phyloP scores from a whole-genome alignment of 2,113 vertebrate genomes.

The Heterotilapia buettikoferi region DNA sequence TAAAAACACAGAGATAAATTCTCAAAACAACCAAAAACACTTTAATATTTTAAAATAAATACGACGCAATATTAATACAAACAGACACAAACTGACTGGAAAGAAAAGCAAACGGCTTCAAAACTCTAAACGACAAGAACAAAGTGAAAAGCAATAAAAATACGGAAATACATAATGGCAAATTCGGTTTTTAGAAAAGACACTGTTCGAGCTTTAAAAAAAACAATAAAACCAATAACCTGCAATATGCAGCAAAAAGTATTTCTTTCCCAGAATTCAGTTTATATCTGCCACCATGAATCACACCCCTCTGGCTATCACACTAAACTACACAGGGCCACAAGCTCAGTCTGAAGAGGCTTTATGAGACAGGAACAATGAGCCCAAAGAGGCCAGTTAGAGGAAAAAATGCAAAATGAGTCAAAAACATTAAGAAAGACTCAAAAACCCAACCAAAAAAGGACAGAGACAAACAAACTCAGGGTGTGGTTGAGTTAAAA shows the following conservation, averaged over 20 bases:
- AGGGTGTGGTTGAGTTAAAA: background rate
- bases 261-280: background rate
- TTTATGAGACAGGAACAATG: background rate
- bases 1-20: background rate
- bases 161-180: rapidly evolving
- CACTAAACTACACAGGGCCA: background rate
- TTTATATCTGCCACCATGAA: background rate
- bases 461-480: background rate
- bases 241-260: rapidly evolving
- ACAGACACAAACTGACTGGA: background rate
- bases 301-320: background rate
- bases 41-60: background rate
- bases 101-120: rapidly evolving
- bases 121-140: background rate
- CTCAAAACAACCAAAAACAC: rapidly evolving
- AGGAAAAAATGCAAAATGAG: background rate
- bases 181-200: rapidly evolving
- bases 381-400: rapidly evolving
- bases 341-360: rapidly evolving
- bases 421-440: background rate
- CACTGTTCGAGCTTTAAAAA: rapidly evolving
- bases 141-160: background rate
- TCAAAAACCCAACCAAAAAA: background rate
- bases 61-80: rapidly evolving
- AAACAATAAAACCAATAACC: background rate